Evolutionary conservation across 2,113 vertebrate genomes (phyloP).

Genomic region (Toxotes chatareus): DNA sequence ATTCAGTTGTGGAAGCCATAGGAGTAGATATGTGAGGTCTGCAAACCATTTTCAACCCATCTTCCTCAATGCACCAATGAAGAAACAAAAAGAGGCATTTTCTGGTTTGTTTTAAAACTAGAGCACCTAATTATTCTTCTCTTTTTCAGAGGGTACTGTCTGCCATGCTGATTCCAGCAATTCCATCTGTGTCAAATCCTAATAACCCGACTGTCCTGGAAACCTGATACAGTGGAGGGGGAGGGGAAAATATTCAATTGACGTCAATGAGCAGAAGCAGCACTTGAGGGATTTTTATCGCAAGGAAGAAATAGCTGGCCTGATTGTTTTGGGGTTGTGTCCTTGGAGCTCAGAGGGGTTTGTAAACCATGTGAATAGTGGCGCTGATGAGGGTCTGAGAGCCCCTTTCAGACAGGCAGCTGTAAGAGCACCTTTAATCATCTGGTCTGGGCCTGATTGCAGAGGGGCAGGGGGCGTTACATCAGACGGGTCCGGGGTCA

Average conservation of each 20-base stretch:
- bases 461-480: conserved; percentile 31
- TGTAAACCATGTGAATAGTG: conserved; percentile 66
- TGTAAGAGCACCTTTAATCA: conserved; percentile 65
- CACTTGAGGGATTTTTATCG: conserved; percentile 61
- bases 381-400: conserved; percentile 61
- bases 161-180: conserved; percentile 43
- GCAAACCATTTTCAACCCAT: conserved; percentile 63
- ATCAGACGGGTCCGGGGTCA: conserved; percentile 56
- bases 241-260: conserved; percentile 44
- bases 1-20: conserved; percentile 16
- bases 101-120: conserved; percentile 30
- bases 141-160: neutral
- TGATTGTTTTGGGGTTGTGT: conserved; percentile 76
- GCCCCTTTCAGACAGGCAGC: conserved; percentile 55
- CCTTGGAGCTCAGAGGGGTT: conserved; percentile 46
- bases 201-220: conserved; percentile 60
- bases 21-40: conserved; percentile 29
- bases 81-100: neutral
- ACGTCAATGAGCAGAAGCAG: conserved; percentile 73
- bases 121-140: conserved; percentile 18
- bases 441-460: conserved; percentile 69
- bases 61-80: neutral
- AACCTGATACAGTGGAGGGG: conserved; percentile 49
- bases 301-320: conserved; percentile 71
- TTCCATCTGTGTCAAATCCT: conserved; percentile 49